A percentile compares a stretch with the other conserved stretches of the same genome.
phyloP scores from a whole-genome alignment of 1,140 invertebrate species.

The Leptonema lineaticorne region DNA sequence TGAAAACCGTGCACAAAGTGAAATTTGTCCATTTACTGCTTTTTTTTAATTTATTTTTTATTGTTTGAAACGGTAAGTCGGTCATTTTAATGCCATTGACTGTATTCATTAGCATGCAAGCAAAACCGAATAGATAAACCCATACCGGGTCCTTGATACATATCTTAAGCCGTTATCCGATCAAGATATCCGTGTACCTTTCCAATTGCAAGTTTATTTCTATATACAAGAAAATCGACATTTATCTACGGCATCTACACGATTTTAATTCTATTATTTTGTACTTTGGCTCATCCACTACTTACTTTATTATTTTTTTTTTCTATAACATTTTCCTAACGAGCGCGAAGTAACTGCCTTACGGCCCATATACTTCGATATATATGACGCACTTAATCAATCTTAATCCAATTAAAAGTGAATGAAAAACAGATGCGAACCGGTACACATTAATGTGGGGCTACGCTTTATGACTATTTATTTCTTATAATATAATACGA shows the following conservation, averaged over 20 bases:
- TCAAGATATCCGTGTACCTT: too few relatives aligned
- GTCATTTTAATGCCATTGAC: too few relatives aligned
- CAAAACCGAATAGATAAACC: not conserved
- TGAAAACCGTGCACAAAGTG: too few relatives aligned
- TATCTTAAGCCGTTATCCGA: not conserved
- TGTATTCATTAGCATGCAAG: not conserved
- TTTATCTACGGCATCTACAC: not conserved
- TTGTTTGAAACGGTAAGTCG: too few relatives aligned
- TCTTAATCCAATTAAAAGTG: constrained; percentile 24
- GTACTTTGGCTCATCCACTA: too few relatives aligned
- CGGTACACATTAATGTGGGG: not conserved
- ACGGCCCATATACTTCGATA: constrained; percentile 9
- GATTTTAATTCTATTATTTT: not conserved
- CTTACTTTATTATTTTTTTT: too few relatives aligned
- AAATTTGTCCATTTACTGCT: too few relatives aligned
- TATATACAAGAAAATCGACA: not conserved
- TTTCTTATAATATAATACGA: too few relatives aligned
- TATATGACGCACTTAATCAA: constrained; percentile 15
- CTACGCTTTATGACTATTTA: too few relatives aligned
- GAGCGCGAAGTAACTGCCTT: not conserved
- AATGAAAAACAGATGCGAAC: not conserved
- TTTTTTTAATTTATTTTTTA: too few relatives aligned
- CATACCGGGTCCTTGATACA: not conserved
- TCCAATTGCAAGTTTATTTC: too few relatives aligned
- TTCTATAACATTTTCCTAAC: too few relatives aligned